These are phyloP conservation scores for Lerema accius DNA, from an alignment of 1,140 invertebrate species.

Conservation along the genomic window DNA sequence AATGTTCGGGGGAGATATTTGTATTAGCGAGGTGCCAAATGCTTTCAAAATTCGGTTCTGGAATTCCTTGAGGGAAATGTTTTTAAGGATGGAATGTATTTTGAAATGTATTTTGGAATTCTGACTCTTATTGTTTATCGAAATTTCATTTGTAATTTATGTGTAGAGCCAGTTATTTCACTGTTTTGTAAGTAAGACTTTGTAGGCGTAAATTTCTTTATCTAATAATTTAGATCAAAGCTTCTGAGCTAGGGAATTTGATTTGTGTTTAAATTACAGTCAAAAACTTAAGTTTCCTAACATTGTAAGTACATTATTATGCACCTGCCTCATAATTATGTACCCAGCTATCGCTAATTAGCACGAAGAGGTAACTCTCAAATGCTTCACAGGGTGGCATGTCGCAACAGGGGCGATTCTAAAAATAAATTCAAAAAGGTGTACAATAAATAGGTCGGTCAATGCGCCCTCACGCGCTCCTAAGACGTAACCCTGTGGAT, in stretches of 20 bases:
- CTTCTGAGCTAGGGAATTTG: too few species aligned
- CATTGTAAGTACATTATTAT: too few species aligned
- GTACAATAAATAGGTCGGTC: conserved; percentile 66
- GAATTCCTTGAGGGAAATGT: conserved; percentile 10
- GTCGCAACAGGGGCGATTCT: conserved; percentile 41
- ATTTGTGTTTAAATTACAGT: too few species aligned
- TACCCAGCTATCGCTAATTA: conserved; percentile 51
- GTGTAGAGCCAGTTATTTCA: too few species aligned
- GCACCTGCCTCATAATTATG: too few species aligned
- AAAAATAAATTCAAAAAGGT: conserved; percentile 66
- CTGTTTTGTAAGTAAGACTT: too few species aligned
- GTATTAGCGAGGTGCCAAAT: conserved; percentile 5
- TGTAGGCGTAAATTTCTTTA: too few species aligned
- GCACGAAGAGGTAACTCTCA: conserved; percentile 44
- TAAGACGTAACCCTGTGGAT: conserved; percentile 54
- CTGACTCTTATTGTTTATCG: too few species aligned
- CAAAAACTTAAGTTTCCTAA: too few species aligned
- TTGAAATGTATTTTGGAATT: conserved; percentile 9
- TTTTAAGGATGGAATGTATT: conserved; percentile 7
- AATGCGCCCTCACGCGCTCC: conserved; percentile 68
- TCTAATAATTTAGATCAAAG: too few species aligned
- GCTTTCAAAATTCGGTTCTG: conserved; percentile 13
- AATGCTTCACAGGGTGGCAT: conserved; percentile 47
- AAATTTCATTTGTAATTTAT: too few species aligned
- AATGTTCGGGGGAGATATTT: conserved; percentile 24